Percentiles rank a stretch among this genome's conserved stretches.
Evolutionary conservation across 2,888 invertebrate genomes (phyloP).

Genomic region (Callyntrura guangdongensis): DNA sequence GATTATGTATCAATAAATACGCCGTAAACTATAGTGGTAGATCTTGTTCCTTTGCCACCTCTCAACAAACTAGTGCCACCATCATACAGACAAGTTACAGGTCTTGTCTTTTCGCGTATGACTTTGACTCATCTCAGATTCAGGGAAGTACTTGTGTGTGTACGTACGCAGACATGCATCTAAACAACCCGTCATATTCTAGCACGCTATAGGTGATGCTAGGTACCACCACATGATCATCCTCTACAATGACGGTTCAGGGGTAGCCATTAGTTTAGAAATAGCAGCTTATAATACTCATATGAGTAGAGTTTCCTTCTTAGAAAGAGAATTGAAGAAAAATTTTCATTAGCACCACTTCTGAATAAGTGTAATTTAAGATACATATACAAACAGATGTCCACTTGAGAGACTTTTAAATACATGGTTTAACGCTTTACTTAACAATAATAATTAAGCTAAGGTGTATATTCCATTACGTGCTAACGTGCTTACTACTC

Average conservation of each 20-base stretch:
- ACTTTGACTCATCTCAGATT: slow-evolving; percentile 52
- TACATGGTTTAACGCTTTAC: slow-evolving; percentile 7
- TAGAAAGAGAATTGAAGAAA: slow-evolving; percentile 6
- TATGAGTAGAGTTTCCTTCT: slow-evolving; percentile 36
- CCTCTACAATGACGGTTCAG: background rate
- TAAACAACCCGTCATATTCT: background rate
- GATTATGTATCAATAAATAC: background rate
- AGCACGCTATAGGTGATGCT: background rate
- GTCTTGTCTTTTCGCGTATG: slow-evolving; percentile 28
- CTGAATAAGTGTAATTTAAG: slow-evolving; percentile 50
- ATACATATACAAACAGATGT: slow-evolving; percentile 1
- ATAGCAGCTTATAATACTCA: background rate
- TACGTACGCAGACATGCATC: background rate
- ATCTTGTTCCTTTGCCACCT: background rate
- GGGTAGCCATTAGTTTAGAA: slow-evolving; percentile 40
- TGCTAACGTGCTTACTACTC: too few relatives aligned
- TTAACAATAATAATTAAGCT: slow-evolving; percentile 17
- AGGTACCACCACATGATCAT: background rate
- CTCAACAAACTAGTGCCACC: background rate
- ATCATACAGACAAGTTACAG: slow-evolving; percentile 17
- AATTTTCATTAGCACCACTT: slow-evolving; percentile 39
- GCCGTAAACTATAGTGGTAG: background rate
- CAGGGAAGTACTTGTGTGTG: slow-evolving; percentile 6
- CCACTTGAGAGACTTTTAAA: slow-evolving; percentile 11
- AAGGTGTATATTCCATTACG: slow-evolving; percentile 32